A percentile compares a stretch with the other conserved stretches of the same genome.
Evolutionary conservation across 2,797 vertebrate species (phyloP).

Genomic region (Triplophysa bombifrons): DNA sequence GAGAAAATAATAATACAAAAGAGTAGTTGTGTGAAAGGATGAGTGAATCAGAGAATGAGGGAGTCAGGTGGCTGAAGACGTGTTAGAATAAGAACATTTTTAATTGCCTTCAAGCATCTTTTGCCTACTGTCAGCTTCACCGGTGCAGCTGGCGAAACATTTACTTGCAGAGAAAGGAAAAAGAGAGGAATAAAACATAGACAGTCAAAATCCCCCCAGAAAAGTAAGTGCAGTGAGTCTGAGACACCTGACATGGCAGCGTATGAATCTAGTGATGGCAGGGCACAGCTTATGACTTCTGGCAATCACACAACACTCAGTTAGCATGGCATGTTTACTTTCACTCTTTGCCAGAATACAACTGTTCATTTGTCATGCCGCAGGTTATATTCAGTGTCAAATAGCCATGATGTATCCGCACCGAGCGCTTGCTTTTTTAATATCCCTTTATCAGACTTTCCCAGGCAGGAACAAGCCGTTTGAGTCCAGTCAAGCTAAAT

Average conservation of each 20-base stretch:
- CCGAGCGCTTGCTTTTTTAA: slow-evolving; percentile 3
- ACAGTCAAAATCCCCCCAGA: background rate
- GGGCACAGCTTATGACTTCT: slow-evolving; percentile 14
- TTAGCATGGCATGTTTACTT: slow-evolving; percentile 2
- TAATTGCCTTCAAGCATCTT: slow-evolving; percentile 30
- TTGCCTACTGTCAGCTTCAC: slow-evolving; percentile 15
- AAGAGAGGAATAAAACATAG: background rate
- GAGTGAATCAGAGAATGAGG: background rate
- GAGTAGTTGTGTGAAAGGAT: background rate
- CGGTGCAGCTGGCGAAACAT: slow-evolving; percentile 35
- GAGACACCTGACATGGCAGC: slow-evolving; percentile 4
- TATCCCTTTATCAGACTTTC: slow-evolving; percentile 42
- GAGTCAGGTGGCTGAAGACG: background rate
- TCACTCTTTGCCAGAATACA: background rate
- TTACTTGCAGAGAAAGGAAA: slow-evolving; percentile 17
- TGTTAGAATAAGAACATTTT: background rate
- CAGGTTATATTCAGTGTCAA: slow-evolving; percentile 14
- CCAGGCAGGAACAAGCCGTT: slow-evolving; percentile 25
- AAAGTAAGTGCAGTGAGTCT: slow-evolving; percentile 29
- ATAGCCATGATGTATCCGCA: slow-evolving; percentile 4
- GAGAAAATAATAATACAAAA: background rate
- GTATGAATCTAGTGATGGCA: slow-evolving; percentile 25
- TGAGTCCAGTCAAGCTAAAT: slow-evolving; percentile 34
- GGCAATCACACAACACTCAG: slow-evolving; percentile 3
- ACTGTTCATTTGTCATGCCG: background rate